Evolutionary conservation across 2,888 invertebrate species (phyloP), one percentile per base, ranked within the genome.

Genomic region (Synergus gifuensis): DNA sequence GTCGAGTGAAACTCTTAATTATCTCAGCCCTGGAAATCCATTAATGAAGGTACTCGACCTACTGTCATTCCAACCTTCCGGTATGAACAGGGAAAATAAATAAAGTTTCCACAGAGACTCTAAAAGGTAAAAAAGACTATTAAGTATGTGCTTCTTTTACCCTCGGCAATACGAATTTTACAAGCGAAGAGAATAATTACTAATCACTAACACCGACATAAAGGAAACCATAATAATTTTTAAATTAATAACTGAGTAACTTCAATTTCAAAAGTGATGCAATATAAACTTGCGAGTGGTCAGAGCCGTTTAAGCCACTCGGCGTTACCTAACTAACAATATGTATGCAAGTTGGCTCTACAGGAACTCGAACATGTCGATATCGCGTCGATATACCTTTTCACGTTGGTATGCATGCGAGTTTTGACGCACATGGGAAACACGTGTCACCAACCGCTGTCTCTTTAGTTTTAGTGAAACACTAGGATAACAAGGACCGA

Each of bases 281-380:
- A 36, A 36, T 5, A 81, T 77, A 73, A 64, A 80, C 78, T 79
- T 66, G 69, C 67, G 76, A 81, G 78, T 60, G 63, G 77, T 81
- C 73, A 77, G 78, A 83, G 83, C 82, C 84, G 82, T 87, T 87
- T 83, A 83, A 87, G 86, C 86, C 89, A 90, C 87, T 87, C 86
- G 90, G 88, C 80, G 87, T 87, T 86, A 83, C 83, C 85, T 88
- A 91, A 88, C 83, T 85, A 80, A 84, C 89, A 87, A 91, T 90
- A 90, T 89, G 89, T 90, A 91, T 90, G 90, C 91, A 88, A 83
- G 82, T 85, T 86, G 84, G 83, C 85, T 86, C 85, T 84, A 86
- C 83, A 86, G 83, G 86, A 88, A 88, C 86, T 88, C 86, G 82
- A 88, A 88, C 86, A 88, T 86, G 85, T 86, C 86, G 87, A 91